Evolutionary conservation across 1,140 invertebrate species (phyloP).

Genomic region (Trichonephila inaurata): DNA sequence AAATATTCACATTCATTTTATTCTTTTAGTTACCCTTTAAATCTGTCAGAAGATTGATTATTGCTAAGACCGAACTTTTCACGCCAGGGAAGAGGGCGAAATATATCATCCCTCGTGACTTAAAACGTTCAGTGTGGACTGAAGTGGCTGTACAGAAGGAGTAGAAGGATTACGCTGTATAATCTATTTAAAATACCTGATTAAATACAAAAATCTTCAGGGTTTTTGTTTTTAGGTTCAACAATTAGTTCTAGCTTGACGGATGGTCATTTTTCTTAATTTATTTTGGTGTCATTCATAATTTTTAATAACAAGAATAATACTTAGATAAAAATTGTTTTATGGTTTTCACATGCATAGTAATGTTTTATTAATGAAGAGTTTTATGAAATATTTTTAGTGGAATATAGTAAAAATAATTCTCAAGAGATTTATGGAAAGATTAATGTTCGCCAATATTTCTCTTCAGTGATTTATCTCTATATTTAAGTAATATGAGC

Average conservation of each 20-base stretch:
- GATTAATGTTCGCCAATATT: too few relatives aligned
- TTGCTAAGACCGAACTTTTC: slow-evolving; percentile 37
- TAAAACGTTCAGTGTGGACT: neutral
- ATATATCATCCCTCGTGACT: slow-evolving; percentile 11
- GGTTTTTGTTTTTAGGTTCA: neutral
- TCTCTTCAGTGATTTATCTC: too few relatives aligned
- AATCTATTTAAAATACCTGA: slow-evolving; percentile 9
- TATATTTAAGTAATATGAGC: too few relatives aligned
- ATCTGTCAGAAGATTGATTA: slow-evolving; percentile 48
- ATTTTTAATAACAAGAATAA: neutral
- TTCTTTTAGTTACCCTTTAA: slow-evolving; percentile 39
- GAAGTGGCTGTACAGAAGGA: neutral
- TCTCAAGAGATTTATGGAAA: too few relatives aligned
- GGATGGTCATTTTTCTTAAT: neutral
- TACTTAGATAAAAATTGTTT: too few relatives aligned
- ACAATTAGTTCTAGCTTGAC: neutral
- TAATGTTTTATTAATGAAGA: too few relatives aligned
- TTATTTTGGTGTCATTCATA: neutral
- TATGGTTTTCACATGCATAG: too few relatives aligned
- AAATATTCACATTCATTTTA: slow-evolving; percentile 35
- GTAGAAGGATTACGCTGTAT: neutral
- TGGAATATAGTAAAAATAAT: neutral
- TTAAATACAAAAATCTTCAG: neutral
- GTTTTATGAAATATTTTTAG: neutral
- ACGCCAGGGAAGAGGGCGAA: neutral